phyloP scores from a whole-genome alignment of 2,888 invertebrate species.

The Alsophila aescularia region DNA sequence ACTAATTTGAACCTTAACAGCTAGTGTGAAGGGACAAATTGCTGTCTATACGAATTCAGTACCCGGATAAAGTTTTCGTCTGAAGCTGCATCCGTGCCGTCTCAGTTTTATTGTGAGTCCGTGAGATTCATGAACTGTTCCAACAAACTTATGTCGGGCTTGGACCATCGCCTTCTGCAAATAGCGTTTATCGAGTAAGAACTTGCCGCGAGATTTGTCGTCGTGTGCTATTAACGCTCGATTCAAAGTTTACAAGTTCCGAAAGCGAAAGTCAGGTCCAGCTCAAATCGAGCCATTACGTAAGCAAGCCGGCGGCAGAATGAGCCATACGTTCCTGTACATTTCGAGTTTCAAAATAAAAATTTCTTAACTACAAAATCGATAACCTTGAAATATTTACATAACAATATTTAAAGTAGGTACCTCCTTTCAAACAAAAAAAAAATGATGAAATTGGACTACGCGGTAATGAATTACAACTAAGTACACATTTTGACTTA shows the following conservation, averaged over 20 bases:
- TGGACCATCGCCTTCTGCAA: background rate
- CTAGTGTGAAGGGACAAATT: background rate
- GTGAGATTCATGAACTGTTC: constrained; percentile 35
- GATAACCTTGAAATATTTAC: no score
- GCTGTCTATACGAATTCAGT: background rate
- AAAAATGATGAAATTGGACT: no score
- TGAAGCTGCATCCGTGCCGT: constrained; percentile 27
- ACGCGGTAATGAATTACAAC: no score
- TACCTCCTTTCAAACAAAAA: no score
- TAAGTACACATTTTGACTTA: no score
- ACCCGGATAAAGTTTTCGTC: constrained; percentile 26
- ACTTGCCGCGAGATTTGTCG: background rate
- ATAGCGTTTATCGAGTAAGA: constrained; percentile 10
- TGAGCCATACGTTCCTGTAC: no score
- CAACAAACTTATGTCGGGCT: constrained; percentile 20
- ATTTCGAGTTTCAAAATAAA: no score
- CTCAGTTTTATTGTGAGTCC: constrained; percentile 29
- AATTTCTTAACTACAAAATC: no score
- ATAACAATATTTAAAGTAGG: no score
- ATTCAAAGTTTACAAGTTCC: background rate
- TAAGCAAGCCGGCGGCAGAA: background rate
- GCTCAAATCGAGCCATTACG: background rate
- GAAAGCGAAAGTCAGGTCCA: background rate
- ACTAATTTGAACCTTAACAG: constrained; percentile 14
- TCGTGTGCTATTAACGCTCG: background rate